phyloP scores from a whole-genome alignment of 2,888 invertebrate species.

The Allolobophora icterica region DNA sequence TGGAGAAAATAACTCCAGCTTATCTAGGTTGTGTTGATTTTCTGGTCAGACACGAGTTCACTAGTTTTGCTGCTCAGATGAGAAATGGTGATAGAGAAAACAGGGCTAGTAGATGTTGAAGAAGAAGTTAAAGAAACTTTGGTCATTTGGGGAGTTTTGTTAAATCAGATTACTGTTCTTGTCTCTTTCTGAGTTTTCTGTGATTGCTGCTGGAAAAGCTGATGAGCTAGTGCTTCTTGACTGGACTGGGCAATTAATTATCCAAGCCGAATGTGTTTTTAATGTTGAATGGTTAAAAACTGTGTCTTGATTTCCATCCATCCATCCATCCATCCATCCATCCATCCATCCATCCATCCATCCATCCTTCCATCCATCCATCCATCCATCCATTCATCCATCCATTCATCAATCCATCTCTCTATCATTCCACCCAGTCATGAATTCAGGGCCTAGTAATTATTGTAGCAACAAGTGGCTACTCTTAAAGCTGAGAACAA shows the following conservation, averaged over 20 bases:
- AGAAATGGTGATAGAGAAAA: not conserved
- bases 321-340: not conserved
- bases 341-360: not conserved
- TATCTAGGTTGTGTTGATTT: not conserved
- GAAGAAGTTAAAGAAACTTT: not conserved
- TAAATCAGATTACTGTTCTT: not conserved
- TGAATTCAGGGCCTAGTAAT: not conserved
- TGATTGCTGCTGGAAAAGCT: too few relatives aligned
- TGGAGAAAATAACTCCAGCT: too few relatives aligned
- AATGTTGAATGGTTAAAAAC: not conserved
- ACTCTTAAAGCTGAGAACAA: constrained; percentile 96
- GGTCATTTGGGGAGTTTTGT: not conserved
- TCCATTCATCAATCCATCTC: not conserved
- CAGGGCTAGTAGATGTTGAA: not conserved
- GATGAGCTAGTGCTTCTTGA: too few relatives aligned
- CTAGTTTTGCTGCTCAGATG: not conserved
- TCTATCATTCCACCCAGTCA: not conserved
- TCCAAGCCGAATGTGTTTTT: not conserved
- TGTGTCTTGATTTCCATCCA: not conserved
- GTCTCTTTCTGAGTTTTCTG: too few relatives aligned
- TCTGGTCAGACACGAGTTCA: not conserved
- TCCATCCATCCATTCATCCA: not conserved
- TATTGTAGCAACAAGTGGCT: constrained; percentile 85
- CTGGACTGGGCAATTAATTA: not conserved
- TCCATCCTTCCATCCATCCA: not conserved